These are phyloP conservation scores for Scolopax rusticola DNA, from an alignment of 2,797 vertebrate genomes.

Conservation along the genomic window DNA sequence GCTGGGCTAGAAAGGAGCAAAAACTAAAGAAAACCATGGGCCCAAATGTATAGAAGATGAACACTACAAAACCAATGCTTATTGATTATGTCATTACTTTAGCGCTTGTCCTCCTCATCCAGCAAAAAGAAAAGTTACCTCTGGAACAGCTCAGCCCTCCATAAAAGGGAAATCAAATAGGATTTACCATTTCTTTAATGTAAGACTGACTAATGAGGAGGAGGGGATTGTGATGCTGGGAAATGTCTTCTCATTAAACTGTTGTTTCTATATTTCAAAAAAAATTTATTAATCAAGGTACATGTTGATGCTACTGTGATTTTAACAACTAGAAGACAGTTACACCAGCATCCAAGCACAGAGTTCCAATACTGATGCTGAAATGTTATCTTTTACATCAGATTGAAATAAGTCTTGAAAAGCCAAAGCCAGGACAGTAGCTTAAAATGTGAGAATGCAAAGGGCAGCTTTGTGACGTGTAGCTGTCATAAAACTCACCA, in stretches of 20 bases:
- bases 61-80: neutral
- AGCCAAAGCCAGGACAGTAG: neutral
- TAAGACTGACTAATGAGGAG: constrained; percentile 42
- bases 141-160: constrained; percentile 27
- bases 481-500: accelerated
- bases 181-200: constrained; percentile 46
- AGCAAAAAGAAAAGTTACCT: neutral
- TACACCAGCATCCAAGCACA: neutral
- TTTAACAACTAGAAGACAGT: constrained; percentile 60
- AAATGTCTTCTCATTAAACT: constrained; percentile 66
- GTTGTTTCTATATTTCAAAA: constrained; percentile 40
- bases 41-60: accelerated
- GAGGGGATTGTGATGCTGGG: constrained; percentile 30
- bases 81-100: neutral
- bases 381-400: neutral
- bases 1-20: neutral
- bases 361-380: neutral
- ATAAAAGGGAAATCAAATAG: constrained; percentile 33
- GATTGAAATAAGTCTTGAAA: neutral
- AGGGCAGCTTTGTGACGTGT: neutral
- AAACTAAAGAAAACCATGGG: accelerated
- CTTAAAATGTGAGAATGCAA: neutral
- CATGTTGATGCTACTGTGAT: constrained; percentile 31
- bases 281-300: constrained; percentile 47
- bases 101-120: neutral